Evolutionary conservation across 2,797 vertebrate species (phyloP).

Genomic region (Anolis apletophallus): DNA sequence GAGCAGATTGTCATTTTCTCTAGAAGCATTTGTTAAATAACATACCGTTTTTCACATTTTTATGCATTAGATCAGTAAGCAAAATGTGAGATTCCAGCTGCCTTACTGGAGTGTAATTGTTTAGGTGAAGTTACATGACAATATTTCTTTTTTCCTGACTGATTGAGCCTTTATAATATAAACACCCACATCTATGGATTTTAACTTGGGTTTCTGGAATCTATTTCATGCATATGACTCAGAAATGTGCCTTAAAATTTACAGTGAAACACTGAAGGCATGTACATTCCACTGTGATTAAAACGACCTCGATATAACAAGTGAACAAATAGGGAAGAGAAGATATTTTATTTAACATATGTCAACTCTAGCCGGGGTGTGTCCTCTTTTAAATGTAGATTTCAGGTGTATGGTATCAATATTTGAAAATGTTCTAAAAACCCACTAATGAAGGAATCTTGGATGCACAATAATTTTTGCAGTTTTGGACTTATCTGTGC

Average conservation of each 20-base stretch:
- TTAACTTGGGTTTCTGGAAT: slow-evolving; percentile 49
- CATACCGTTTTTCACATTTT: slow-evolving; percentile 26
- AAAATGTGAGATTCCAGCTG: slow-evolving; percentile 49
- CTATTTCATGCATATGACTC: slow-evolving; percentile 30
- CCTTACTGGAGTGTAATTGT: slow-evolving; percentile 44
- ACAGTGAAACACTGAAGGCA: slow-evolving; percentile 29
- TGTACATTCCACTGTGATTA: slow-evolving; percentile 36
- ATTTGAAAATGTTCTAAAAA: too few relatives aligned
- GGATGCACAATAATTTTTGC: too few relatives aligned
- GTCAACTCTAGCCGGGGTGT: slow-evolving; percentile 19
- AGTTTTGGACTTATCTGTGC: too few relatives aligned
- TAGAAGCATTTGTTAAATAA: slow-evolving; percentile 30
- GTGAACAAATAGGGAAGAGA: slow-evolving; percentile 48
- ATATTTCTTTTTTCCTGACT: slow-evolving; percentile 48
- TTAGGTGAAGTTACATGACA: slow-evolving; percentile 8
- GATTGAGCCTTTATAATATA: slow-evolving; percentile 45
- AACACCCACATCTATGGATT: slow-evolving; percentile 42
- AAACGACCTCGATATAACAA: slow-evolving; percentile 49
- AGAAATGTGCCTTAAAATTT: slow-evolving; percentile 51
- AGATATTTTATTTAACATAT: slow-evolving; percentile 32
- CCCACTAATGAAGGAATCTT: too few relatives aligned
- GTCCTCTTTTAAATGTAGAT: slow-evolving; percentile 36
- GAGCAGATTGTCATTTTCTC: slow-evolving; percentile 8
- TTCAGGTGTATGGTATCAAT: background rate
- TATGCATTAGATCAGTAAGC: slow-evolving; percentile 13